A percentile compares a stretch with the other conserved stretches of the same genome.
phyloP scores from a whole-genome alignment of 30 jellyfish, hydroid and myxozoan genomes.

The Catostylus mosaicus region DNA sequence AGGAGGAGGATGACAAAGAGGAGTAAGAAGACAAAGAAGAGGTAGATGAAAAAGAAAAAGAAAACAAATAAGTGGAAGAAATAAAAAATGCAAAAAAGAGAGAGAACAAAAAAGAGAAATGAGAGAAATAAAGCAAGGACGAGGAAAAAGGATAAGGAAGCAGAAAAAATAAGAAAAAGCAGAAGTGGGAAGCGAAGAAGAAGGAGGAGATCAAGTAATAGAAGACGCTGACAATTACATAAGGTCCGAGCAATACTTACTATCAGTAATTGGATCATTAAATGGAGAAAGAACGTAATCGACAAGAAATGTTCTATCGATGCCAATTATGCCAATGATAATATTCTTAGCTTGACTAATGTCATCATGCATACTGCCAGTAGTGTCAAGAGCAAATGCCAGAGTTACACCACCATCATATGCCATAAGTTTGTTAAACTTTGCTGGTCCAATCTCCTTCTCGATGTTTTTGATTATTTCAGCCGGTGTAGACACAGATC shows the following conservation, averaged over 20 bases:
- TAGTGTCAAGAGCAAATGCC: slow-evolving; percentile 77
- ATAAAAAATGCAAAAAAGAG: too few relatives aligned
- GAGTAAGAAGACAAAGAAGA: too few relatives aligned
- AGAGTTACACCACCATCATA: slow-evolving; percentile 76
- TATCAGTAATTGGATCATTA: slow-evolving; percentile 72
- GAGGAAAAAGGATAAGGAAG: too few relatives aligned
- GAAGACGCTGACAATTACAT: too few relatives aligned
- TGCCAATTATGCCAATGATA: slow-evolving; percentile 44
- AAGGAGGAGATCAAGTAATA: not conserved
- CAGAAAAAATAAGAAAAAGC: not conserved
- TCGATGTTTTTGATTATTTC: slow-evolving; percentile 6
- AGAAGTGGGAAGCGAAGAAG: not conserved
- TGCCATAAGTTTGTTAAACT: slow-evolving; percentile 58
- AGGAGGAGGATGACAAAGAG: too few relatives aligned
- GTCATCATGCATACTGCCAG: slow-evolving; percentile 79
- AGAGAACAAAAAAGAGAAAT: too few relatives aligned
- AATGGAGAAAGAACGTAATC: slow-evolving; percentile 84
- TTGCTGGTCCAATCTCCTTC: slow-evolving; percentile 41
- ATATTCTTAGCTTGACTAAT: slow-evolving; percentile 53
- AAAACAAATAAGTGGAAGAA: too few relatives aligned
- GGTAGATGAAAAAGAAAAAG: too few relatives aligned
- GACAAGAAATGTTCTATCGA: slow-evolving; percentile 55
- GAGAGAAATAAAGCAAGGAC: too few relatives aligned
- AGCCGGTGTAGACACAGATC: slow-evolving; percentile 22
- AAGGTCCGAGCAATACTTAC: slow-evolving; percentile 27